Evolutionary conservation across 2,888 invertebrate genomes (phyloP).

Genomic region (Cerastis rubricosa): DNA sequence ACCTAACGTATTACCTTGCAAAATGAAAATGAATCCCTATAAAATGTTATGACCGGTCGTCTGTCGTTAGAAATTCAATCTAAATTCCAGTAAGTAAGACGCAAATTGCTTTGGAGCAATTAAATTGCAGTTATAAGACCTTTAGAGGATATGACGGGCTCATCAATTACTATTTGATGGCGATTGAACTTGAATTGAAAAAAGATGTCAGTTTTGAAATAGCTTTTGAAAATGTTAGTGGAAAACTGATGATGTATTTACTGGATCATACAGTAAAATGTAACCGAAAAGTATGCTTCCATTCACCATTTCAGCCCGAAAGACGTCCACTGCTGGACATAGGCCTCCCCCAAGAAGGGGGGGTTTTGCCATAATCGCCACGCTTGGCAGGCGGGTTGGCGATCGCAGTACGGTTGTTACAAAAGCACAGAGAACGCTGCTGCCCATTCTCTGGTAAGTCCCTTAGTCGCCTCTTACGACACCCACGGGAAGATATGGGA

Average conservation of each 20-base stretch:
- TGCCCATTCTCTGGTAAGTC: no score
- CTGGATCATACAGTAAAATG: neutral
- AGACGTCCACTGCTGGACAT: no score
- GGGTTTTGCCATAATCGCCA: no score
- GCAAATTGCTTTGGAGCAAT: conserved; percentile 56
- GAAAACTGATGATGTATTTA: neutral
- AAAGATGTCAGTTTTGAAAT: conserved; percentile 16
- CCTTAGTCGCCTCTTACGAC: no score
- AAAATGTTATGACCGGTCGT: conserved; percentile 53
- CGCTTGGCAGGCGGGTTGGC: no score
- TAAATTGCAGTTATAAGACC: conserved; percentile 54
- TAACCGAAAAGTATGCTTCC: neutral
- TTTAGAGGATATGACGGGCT: conserved; percentile 30
- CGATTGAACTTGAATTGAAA: conserved; percentile 44
- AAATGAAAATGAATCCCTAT: conserved; percentile 52
- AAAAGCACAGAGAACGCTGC: no score
- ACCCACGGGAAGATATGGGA: no score
- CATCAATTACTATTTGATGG: conserved; percentile 54
- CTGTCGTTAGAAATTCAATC: conserved; percentile 52
- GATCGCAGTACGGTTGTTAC: no score
- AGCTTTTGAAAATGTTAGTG: conserved; percentile 10
- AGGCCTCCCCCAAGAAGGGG: no score
- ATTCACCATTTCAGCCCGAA: no score
- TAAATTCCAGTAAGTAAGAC: conserved; percentile 53
- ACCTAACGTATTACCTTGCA: conserved; percentile 47